phyloP scores from a whole-genome alignment of 2,888 invertebrate genomes.

The Dolomedes plantarius region DNA sequence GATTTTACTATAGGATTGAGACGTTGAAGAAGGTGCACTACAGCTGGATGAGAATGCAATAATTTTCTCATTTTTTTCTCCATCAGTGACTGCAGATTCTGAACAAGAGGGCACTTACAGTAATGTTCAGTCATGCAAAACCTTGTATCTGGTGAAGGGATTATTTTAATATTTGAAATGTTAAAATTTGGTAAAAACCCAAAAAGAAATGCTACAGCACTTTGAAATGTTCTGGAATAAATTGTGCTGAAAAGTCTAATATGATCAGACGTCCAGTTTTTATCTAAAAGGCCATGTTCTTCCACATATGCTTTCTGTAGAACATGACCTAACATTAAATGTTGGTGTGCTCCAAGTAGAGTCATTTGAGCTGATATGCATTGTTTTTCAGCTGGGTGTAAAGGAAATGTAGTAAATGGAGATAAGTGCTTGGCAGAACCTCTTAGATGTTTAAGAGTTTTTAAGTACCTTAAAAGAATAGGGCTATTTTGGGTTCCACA shows the following conservation, averaged over 20 bases:
- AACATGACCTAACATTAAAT: slow-evolving; percentile 86
- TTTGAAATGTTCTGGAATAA: slow-evolving; percentile 93
- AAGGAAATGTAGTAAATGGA: slow-evolving; percentile 89
- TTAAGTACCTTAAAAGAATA: slow-evolving; percentile 60
- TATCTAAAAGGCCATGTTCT: slow-evolving; percentile 75
- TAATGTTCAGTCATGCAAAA: slow-evolving; percentile 86
- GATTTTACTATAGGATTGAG: slow-evolving; percentile 72
- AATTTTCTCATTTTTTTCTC: slow-evolving; percentile 82
- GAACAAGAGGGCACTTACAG: slow-evolving; percentile 86
- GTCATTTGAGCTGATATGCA: slow-evolving; percentile 93
- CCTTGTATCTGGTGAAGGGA: slow-evolving; percentile 87
- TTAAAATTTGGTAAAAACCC: slow-evolving; percentile 84
- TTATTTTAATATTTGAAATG: slow-evolving; percentile 82
- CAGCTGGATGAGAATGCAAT: slow-evolving; percentile 85
- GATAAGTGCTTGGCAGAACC: slow-evolving; percentile 55
- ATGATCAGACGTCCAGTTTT: slow-evolving; percentile 77
- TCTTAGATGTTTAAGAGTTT: slow-evolving; percentile 41
- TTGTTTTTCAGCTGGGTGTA: slow-evolving; percentile 82
- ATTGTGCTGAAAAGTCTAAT: slow-evolving; percentile 85
- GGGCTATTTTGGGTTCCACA: slow-evolving; percentile 82
- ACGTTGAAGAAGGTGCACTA: slow-evolving; percentile 82
- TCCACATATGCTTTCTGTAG: slow-evolving; percentile 78
- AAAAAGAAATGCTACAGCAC: slow-evolving; percentile 87
- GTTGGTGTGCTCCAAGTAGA: slow-evolving; percentile 86
- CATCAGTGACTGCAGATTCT: slow-evolving; percentile 79